A percentile compares a stretch with the other conserved stretches of the same genome.
Conservation (phyloP, 2,113 vertebrate species). For the Galemys pyrenaicus region DNA sequence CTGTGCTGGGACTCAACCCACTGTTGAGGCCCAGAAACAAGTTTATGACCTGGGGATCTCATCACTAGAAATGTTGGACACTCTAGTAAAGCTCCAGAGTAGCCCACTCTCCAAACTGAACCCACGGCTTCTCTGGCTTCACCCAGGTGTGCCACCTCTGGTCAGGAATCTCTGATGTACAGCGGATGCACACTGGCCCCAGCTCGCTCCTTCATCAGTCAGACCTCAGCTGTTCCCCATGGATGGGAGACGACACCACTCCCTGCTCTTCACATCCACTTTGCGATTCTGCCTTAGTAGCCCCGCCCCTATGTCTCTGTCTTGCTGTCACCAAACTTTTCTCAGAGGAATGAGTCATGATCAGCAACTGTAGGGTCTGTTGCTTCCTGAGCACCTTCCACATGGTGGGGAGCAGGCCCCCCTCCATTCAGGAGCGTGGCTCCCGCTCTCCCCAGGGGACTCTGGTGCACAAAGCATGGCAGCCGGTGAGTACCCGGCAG, state of each 20-base stretch:
- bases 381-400: background rate
- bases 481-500: background rate
- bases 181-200: background rate
- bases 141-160: background rate
- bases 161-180: background rate
- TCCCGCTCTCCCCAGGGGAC: background rate
- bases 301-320: background rate
- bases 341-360: background rate
- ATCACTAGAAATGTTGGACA: background rate
- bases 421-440: background rate
- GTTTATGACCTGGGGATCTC: no score
- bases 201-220: background rate
- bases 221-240: background rate
- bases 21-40: no score
- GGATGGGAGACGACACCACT: background rate
- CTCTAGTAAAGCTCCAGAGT: background rate
- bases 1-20: no score
- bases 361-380: background rate
- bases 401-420: background rate
- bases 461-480: no score
- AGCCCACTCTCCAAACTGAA: background rate
- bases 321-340: background rate
- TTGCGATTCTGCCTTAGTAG: background rate
- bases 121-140: background rate
- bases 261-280: background rate